These are phyloP conservation scores for Sitodiplosis mosellana DNA, from an alignment of 1,140 invertebrate species.

Conservation along the genomic window DNA sequence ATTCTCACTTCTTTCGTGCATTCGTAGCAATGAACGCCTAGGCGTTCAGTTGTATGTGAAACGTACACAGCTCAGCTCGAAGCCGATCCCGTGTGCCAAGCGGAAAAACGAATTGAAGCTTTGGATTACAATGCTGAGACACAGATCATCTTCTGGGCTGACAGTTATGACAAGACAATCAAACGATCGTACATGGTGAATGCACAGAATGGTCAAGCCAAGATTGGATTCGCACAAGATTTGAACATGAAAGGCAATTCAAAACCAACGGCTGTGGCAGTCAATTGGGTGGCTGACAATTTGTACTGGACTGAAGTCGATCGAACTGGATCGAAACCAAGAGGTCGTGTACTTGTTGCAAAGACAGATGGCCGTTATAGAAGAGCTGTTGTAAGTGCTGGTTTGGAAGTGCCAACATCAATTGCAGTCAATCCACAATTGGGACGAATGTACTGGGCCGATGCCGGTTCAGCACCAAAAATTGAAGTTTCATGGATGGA, in stretches of 20 bases:
- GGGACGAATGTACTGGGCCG: conserved; percentile 78
- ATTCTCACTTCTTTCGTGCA: too few relatives aligned
- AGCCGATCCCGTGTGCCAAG: too few relatives aligned
- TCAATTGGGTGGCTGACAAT: conserved; percentile 86
- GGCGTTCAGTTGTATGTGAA: too few relatives aligned
- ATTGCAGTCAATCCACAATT: conserved; percentile 72
- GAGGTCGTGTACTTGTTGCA: conserved; percentile 67
- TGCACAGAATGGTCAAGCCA: conserved; percentile 50
- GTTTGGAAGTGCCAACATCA: conserved; percentile 64
- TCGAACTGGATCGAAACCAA: conserved; percentile 44
- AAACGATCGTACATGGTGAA: conserved; percentile 80
- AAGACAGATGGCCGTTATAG: conserved; percentile 79
- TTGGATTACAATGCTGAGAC: conserved; percentile 67
- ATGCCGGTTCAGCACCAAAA: conserved; percentile 63
- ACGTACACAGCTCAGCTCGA: too few relatives aligned
- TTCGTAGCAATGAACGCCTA: too few relatives aligned
- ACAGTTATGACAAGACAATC: conserved; percentile 73
- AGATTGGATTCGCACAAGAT: conserved; percentile 74
- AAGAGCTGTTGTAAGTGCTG: conserved; percentile 47
- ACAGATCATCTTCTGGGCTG: conserved; percentile 85
- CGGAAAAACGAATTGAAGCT: conserved; percentile 73
- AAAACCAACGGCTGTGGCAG: conserved; percentile 65
- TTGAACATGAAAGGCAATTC: conserved; percentile 62
- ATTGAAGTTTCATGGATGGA: conserved; percentile 93
- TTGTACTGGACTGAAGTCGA: conserved; percentile 88